Base-by-base conservation (phyloP, 2,113 vertebrate genomes). In the Butorides virescens region DNA sequence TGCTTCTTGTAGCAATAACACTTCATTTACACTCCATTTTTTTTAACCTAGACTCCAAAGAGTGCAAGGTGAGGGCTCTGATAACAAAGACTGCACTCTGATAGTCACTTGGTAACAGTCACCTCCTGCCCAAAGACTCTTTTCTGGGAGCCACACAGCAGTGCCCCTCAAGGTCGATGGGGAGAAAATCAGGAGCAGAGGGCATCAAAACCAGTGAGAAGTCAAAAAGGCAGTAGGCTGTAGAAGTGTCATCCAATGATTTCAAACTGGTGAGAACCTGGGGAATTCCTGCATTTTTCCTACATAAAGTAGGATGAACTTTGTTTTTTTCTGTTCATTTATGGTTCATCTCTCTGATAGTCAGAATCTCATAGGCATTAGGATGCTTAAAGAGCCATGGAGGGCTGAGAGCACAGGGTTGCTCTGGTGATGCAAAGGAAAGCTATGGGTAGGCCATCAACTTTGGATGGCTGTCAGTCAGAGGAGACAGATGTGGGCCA, bases 91-190 rank as follows among this genome's bases (percentile, higher is more conserved):
- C 8, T 56, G 23, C 21, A 16, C 74, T 85, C 37, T 74, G 70
- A 21, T 46, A 71, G 59, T 67, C 71, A 32, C 37, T 62, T 62
- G 34, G 74, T 62, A 93, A 66, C 25, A 30, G 70, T 25, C 65
- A 67, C 7, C 30, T 93, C 34, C 59, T 70, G 42, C 36, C 55
- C 65, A 22, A 58, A 58, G 37, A 68, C 3, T 12, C 5, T 56
- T 86, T 36, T 26, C 66, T 94, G n/a, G 37, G 37, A 75, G 29
- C 19, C 32, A 21, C 13, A 30, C 15, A 86, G 74, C 36, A 73
- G 23, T 22, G 15, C 3, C 23, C 16, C 2, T 0, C n/a, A 34
- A 34, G 14, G 9, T 10, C 6, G 1, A 11, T 10, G 15, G 14
- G 42, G 13, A 55, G 44, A 63, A 79, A 86, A 67, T 22, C 11